Base-by-base conservation (phyloP, 92 coral and sea anemone genomes). In the Nematostella vectensis region DNA sequence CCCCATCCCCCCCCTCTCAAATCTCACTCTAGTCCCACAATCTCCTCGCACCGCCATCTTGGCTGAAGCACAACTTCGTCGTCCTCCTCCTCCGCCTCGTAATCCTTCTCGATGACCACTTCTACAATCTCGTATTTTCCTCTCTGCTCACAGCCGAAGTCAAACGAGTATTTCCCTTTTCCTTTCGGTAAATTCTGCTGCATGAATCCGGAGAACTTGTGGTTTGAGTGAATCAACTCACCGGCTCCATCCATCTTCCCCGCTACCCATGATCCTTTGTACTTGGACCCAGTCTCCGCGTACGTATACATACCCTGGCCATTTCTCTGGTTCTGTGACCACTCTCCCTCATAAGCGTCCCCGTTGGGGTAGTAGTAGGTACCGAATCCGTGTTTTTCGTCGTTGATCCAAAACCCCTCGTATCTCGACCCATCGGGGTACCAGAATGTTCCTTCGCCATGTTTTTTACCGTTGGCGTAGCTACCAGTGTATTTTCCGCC, bases 211-310 rank as follows among this genome's bases (percentile, higher is more conserved):
- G 70, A 69, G 48, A 62, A 93, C 1, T 96, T 95, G 54, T 93
- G 99, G 52, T 93, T 72, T 2, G 99, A 73, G 29, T 93, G 96
- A 26, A 93, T 93, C 47, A 93, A 56, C 20, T 93, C 93, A 0
- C 99, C 99, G 0, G 85, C 76, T 15, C 86, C 96, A n/a, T 93
- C 93, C 89, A 88, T 86, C n/a, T 76, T 71, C 1, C 99, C 99
- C 58, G 85, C 80, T 19, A 72, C 76, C 99, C 99, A 93, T 17
- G 79, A 57, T 20, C 99, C 99, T 62, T 79, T 72, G 76, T 93
- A 93, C 36, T 65, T 77, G 60, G 99, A 86, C 27, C 99, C 99
- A 51, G 99, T 93, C 8, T 54, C 85, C 4, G 71, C 67, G 62
- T 86, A 86, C 25, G 77, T 86, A 57, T 93, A 93, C 44, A 62